Evolutionary conservation across 2,888 invertebrate species (phyloP).

Genomic region (Pseudococcus longispinus): DNA sequence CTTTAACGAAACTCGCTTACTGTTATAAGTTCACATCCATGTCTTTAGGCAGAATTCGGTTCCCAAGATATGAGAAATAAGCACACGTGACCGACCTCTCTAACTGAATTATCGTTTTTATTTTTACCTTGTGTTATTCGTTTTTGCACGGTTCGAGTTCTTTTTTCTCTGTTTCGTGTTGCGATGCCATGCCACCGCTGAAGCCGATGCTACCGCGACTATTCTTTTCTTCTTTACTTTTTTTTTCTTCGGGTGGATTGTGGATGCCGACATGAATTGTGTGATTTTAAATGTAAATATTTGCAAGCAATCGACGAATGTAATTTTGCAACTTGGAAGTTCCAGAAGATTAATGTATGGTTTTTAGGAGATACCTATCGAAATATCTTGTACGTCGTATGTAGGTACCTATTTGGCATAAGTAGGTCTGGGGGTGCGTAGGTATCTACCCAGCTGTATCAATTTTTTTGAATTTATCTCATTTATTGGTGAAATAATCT

Average conservation of each 20-base stretch:
- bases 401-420: too few species aligned
- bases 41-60: slow-evolving; percentile 49
- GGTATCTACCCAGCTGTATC: too few species aligned
- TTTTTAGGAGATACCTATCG: not conserved
- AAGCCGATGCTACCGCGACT: too few species aligned
- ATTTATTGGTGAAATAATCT: too few species aligned
- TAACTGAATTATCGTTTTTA: slow-evolving; percentile 56
- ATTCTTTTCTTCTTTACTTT: not conserved
- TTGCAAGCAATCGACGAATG: not conserved
- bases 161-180: not conserved
- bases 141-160: not conserved
- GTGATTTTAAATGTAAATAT: not conserved
- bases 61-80: slow-evolving; percentile 56
- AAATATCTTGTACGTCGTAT: too few species aligned
- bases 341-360: not conserved
- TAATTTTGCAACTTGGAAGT: not conserved
- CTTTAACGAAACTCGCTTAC: slow-evolving; percentile 45
- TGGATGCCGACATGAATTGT: not conserved
- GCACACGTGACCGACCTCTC: slow-evolving; percentile 56
- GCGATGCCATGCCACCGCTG: not conserved
- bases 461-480: too few species aligned
- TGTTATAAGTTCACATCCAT: slow-evolving; percentile 38
- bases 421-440: too few species aligned
- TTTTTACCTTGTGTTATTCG: slow-evolving; percentile 30
- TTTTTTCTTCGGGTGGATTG: not conserved